Percentiles rank a stretch among this genome's conserved stretches.
These are phyloP conservation scores for Aspidapion aeneum DNA, from an alignment of 2,888 invertebrate species.

Conservation along the genomic window DNA sequence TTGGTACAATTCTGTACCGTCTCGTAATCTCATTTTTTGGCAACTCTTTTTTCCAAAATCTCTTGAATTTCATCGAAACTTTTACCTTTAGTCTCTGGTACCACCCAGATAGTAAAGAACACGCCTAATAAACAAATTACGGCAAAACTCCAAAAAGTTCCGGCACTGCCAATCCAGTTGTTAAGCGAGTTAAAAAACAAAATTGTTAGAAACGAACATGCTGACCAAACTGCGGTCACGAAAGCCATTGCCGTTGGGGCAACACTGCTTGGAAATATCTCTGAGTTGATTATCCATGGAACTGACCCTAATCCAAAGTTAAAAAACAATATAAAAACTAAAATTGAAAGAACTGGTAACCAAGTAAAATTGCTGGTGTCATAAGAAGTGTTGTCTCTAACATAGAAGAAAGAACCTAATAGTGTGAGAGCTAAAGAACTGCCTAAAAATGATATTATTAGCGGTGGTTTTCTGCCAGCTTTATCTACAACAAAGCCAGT, in stretches of 20 bases:
- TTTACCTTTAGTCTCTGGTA: slow-evolving; percentile 32
- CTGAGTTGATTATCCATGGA: slow-evolving; percentile 78
- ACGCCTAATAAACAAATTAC: slow-evolving; percentile 56
- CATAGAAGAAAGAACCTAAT: slow-evolving; percentile 45
- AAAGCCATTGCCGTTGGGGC: slow-evolving; percentile 70
- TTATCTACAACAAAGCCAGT: slow-evolving; percentile 75
- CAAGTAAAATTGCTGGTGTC: slow-evolving; percentile 54
- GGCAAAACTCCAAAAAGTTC: slow-evolving; percentile 69
- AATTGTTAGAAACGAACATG: slow-evolving; percentile 67
- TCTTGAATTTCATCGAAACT: slow-evolving; percentile 31
- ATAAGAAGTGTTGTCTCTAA: slow-evolving; percentile 51
- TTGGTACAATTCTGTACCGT: background rate
- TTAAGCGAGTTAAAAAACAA: slow-evolving; percentile 61
- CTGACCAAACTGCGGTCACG: slow-evolving; percentile 72
- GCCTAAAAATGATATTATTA: slow-evolving; percentile 64
- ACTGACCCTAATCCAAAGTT: slow-evolving; percentile 47
- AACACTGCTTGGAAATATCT: slow-evolving; percentile 73
- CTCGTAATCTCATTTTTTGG: background rate
- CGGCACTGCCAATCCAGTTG: slow-evolving; percentile 54
- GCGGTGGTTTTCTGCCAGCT: slow-evolving; percentile 65
- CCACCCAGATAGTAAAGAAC: slow-evolving; percentile 56
- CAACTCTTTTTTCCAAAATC: slow-evolving; percentile 14
- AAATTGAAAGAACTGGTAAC: slow-evolving; percentile 67
- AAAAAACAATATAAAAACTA: slow-evolving; percentile 63
- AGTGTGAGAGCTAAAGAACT: slow-evolving; percentile 59